phyloP scores from a whole-genome alignment of 2,888 invertebrate species.

The Ophion ventricosus region DNA sequence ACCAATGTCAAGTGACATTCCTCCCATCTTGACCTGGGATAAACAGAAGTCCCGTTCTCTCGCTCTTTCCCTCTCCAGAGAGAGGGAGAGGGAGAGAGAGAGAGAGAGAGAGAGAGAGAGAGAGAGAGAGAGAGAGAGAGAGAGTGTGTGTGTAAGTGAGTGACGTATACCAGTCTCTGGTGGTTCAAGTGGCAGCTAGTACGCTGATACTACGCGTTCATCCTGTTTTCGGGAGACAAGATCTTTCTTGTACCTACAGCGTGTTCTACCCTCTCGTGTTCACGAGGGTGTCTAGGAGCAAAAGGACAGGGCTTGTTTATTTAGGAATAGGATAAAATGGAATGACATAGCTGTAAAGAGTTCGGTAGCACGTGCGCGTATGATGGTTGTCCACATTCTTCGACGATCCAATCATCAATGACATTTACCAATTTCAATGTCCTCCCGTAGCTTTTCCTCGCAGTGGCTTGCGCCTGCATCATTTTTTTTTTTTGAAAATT shows the following conservation, averaged over 20 bases:
- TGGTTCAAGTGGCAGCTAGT: conserved; percentile 75
- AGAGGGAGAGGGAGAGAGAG: too few species aligned
- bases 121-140: too few species aligned
- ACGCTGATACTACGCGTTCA: conserved; percentile 68
- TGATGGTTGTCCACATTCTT: too few species aligned
- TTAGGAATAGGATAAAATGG: conserved; percentile 8
- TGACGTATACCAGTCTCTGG: conserved; percentile 76
- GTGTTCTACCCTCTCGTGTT: conserved; percentile 64
- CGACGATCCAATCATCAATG: too few species aligned
- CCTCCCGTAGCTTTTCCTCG: too few species aligned
- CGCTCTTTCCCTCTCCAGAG: too few species aligned
- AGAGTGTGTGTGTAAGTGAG: conserved; percentile 52
- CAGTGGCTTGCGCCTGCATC: too few species aligned
- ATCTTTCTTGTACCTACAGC: conserved; percentile 70
- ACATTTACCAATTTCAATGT: too few species aligned
- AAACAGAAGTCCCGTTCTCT: conserved; percentile 66
- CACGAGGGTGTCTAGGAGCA: conserved; percentile 62
- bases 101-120: too few species aligned
- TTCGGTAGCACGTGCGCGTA: neutral
- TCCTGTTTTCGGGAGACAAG: conserved; percentile 77
- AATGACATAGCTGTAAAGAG: neutral
- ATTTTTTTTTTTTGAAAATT: too few species aligned
- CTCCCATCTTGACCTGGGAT: conserved; percentile 72
- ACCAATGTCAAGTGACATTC: conserved; percentile 77
- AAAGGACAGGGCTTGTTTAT: conserved; percentile 28